Evolutionary conservation across 2,797 vertebrate genomes (phyloP), one percentile per base, ranked within the genome.

Genomic region (Sandelia bainsii): DNA sequence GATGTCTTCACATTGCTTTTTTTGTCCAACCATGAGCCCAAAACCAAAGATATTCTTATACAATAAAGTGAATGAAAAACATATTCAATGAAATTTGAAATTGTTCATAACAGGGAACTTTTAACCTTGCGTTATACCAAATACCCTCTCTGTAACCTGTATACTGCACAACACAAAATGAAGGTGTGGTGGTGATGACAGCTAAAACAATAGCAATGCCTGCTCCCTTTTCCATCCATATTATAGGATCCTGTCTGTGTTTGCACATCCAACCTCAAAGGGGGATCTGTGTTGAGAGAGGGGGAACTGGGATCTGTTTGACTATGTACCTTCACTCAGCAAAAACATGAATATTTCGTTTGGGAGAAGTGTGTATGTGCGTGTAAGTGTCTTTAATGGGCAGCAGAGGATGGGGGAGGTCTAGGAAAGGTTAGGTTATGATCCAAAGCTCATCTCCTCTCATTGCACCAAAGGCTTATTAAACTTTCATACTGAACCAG

Each of bases 401-500:
- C 76, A 85, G 50, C 8, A 37, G 69, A 65, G 56, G 44, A 19
- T 16, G 46, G n/a, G 63, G 68, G 70, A 34, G 62, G 51, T 49
- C 42, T 3, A 17, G 44, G 42, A 80, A 86, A 77, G 56, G 80
- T 84, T 77, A 77, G 80, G 83, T 84, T 89, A 82, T 66, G 70
- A 88, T 86, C 82, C 80, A 68, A 75, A 77, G 79, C 83, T 87
- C 85, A 84, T 89, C 81, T 77, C 54, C 73, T 84, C 80, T 85
- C 80, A 85, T 77, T 81, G 81, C 79, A 89, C 79, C 69, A 76
- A 79, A 82, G 72, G 79, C 89, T 90, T 87, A 90, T 93, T 90
- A 92, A 92, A 88, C 59, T 86, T 92, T 92, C 42, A 90, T 89
- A 82, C 23, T 56, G 72, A 85, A 85, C 72, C 81, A 79, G 86